Percentiles rank a stretch among this genome's conserved stretches.
These are phyloP conservation scores for Trigoniulus corallinus DNA, from an alignment of 1,140 invertebrate species.

Conservation along the genomic window DNA sequence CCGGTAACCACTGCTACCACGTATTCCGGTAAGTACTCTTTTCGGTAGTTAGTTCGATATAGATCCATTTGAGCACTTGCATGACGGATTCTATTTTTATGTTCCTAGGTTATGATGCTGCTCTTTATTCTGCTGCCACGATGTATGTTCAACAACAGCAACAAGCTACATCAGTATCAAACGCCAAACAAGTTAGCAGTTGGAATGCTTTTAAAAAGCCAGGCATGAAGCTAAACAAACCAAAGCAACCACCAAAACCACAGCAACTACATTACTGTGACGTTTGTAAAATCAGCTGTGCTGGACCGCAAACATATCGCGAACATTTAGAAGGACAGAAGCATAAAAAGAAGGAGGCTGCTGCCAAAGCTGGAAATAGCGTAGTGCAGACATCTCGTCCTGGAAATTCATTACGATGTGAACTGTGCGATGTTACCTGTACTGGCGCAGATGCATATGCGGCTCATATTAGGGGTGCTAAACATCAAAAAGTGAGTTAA, in stretches of 20 bases:
- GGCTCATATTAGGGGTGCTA: conserved; percentile 90
- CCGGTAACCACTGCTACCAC: conserved; percentile 48
- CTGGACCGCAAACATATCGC: conserved; percentile 85
- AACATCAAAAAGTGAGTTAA: conserved; percentile 70
- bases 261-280: conserved; percentile 89
- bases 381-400: conserved; percentile 43
- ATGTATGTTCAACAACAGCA: conserved; percentile 76
- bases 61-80: not conserved
- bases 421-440: conserved; percentile 91
- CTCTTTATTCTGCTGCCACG: conserved; percentile 79
- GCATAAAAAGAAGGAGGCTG: conserved; percentile 95
- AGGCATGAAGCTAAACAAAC: conserved; percentile 39
- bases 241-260: conserved; percentile 67
- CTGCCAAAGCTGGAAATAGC: conserved; percentile 50
- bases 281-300: conserved; percentile 95
- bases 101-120: conserved; percentile 62
- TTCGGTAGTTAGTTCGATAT: not conserved
- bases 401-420: conserved; percentile 39
- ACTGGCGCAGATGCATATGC: conserved; percentile 95
- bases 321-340: conserved; percentile 96
- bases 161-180: conserved; percentile 14
- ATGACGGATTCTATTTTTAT: not conserved
- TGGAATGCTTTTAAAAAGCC: conserved; percentile 55
- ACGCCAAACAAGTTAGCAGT: conserved; percentile 15
- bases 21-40: conserved; percentile 32